Base-by-base conservation (phyloP, 1,140 invertebrate species). In the Brachystomella parvula region DNA sequence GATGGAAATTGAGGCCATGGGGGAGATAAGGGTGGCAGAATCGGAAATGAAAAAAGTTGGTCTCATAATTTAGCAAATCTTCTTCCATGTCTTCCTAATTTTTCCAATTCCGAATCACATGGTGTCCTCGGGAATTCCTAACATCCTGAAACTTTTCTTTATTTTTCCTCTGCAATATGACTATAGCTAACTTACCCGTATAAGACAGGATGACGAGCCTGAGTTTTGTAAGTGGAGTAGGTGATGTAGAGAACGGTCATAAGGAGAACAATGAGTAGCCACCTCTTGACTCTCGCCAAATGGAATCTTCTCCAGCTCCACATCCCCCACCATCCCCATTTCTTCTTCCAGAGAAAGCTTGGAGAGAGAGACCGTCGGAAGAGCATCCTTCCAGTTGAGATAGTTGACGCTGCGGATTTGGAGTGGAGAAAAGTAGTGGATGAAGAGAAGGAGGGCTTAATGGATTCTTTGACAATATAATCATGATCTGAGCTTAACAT, bases 101-200 rank as follows among this genome's bases (percentile, higher is more conserved):
- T n/a, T n/a, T n/a, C n/a, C n/a, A n/a, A n/a, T n/a, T n/a, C n/a
- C n/a, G n/a, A n/a, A n/a, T n/a, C n/a, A n/a, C n/a, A n/a, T n/a
- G n/a, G n/a, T n/a, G n/a, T n/a, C n/a, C n/a, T n/a, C n/a, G n/a
- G n/a, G n/a, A n/a, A n/a, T n/a, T n/a, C n/a, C n/a, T n/a, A n/a
- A n/a, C n/a, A n/a, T n/a, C n/a, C n/a, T n/a, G n/a, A n/a, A n/a
- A n/a, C n/a, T n/a, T n/a, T n/a, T n/a, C n/a, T n/a, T n/a, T n/a
- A n/a, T n/a, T n/a, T n/a, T n/a, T n/a, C n/a, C n/a, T n/a, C n/a
- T n/a, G n/a, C n/a, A n/a, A n/a, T n/a, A n/a, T n/a, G n/a, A n/a
- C n/a, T n/a, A n/a, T n/a, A n/a, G n/a, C n/a, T 62, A 30, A 32
- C 67, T 69, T 67, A 73, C 71, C 66, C 68, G 53, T 73, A 73